phyloP scores from a whole-genome alignment of 2,797 vertebrate species.

The Scolopax bukidnonensis region DNA sequence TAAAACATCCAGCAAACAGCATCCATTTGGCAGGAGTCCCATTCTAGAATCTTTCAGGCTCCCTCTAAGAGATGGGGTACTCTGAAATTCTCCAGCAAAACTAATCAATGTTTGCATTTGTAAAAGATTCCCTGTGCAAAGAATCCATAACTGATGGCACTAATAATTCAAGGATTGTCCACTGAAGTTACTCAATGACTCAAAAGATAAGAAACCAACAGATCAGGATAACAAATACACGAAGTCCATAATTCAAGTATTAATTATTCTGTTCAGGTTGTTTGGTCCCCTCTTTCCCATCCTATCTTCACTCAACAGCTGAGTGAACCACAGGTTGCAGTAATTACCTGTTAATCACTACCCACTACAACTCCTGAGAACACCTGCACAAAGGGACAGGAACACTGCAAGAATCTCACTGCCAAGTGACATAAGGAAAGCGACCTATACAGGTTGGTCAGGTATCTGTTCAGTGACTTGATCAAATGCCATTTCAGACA shows the following conservation, averaged over 20 bases:
- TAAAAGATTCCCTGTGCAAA: not conserved
- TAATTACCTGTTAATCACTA: not conserved
- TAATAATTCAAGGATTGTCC: not conserved
- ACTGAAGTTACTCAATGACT: not conserved
- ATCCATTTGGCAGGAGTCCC: not conserved
- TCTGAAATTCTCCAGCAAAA: not conserved
- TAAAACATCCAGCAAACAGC: not conserved
- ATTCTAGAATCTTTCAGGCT: not conserved
- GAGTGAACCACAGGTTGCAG: not conserved
- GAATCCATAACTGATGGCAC: not conserved
- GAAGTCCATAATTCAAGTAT: not conserved
- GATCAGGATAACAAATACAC: constrained; percentile 5
- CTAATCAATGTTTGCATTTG: not conserved
- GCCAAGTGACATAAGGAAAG: not conserved
- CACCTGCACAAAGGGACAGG: not conserved
- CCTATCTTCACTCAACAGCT: not conserved
- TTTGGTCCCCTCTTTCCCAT: not conserved
- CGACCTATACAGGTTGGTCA: not conserved
- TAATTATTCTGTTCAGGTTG: not conserved
- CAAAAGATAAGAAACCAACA: not conserved
- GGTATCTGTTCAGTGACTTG: not conserved
- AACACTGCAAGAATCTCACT: not conserved
- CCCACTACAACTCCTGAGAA: not conserved
- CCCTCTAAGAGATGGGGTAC: not conserved
- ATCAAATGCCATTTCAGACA: constrained; percentile 23